A percentile compares a stretch with the other conserved stretches of the same genome.
Conservation (phyloP, 30 jellyfish, hydroid and myxozoan species). For the Catostylus mosaicus region DNA sequence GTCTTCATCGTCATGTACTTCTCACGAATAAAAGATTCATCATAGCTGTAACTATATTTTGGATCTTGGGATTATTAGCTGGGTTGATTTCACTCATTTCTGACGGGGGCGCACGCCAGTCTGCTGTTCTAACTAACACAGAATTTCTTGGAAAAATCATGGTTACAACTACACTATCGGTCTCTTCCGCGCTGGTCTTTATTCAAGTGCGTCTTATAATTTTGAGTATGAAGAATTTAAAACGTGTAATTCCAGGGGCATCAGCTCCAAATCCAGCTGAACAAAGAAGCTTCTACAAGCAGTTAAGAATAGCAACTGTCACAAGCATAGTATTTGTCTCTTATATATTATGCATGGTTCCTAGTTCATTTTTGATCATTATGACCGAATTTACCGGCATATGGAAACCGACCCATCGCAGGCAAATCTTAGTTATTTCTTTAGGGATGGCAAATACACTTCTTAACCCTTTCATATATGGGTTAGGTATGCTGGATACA, state of each 20-base stretch:
- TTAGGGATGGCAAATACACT: neutral
- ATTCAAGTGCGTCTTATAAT: neutral
- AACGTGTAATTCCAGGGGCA: neutral
- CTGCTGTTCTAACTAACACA: neutral
- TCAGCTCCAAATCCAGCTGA: neutral
- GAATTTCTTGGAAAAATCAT: neutral
- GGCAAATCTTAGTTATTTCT: neutral
- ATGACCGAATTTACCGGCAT: neutral
- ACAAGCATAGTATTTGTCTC: neutral
- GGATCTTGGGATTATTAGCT: neutral
- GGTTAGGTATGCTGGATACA: constrained; percentile 8
- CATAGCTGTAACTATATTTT: neutral
- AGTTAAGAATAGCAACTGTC: neutral
- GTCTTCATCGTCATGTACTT: constrained; percentile 1
- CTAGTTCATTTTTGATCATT: neutral
- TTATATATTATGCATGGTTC: constrained; percentile 1
- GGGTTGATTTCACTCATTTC: neutral
- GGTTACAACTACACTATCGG: neutral
- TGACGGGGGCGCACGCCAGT: neutral
- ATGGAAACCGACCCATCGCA: neutral
- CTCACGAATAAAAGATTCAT: neutral
- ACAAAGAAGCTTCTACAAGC: neutral
- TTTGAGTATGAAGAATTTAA: neutral
- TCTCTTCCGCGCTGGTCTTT: neutral
- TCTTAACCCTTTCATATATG: constrained; percentile 13